These are phyloP conservation scores for Lasaia peninsularis DNA, from an alignment of 1,140 invertebrate species.

Conservation along the genomic window DNA sequence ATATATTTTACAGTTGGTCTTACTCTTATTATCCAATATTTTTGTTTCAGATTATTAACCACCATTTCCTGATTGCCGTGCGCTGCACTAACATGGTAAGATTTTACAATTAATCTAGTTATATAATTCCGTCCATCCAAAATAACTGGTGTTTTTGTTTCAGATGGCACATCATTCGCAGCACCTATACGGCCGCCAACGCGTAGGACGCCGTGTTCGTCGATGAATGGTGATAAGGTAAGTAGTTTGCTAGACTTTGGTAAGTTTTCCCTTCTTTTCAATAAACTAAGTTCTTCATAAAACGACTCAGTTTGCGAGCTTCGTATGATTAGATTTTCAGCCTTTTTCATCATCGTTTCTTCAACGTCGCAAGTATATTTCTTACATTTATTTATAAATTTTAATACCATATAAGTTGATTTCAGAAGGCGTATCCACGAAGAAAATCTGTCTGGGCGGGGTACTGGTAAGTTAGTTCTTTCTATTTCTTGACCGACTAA, in stretches of 20 bases:
- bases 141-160: constrained; percentile 23
- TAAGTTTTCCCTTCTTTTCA: constrained; percentile 21
- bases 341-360: constrained; percentile 1
- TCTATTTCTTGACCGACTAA: not conserved
- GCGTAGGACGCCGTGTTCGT: constrained; percentile 23
- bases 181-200: constrained; percentile 22
- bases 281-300: constrained; percentile 12
- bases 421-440: constrained; percentile 3
- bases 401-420: constrained; percentile 6
- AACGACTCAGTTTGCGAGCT: constrained; percentile 21
- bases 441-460: not conserved
- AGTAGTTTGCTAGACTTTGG: not conserved
- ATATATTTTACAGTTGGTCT: constrained; percentile 22
- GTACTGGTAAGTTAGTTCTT: not conserved
- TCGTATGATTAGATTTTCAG: constrained; percentile 9
- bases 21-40: constrained; percentile 22
- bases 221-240: constrained; percentile 19
- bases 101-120: constrained; percentile 18
- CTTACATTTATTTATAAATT: constrained; percentile 13
- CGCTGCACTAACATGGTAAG: constrained; percentile 20
- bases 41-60: constrained; percentile 26
- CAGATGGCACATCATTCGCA: not conserved
- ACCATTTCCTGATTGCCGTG: constrained; percentile 28
- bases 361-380: not conserved
- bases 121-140: constrained; percentile 23